Evolutionary conservation across 2,888 invertebrate genomes (phyloP).

Genomic region (Urechis unicinctus): DNA sequence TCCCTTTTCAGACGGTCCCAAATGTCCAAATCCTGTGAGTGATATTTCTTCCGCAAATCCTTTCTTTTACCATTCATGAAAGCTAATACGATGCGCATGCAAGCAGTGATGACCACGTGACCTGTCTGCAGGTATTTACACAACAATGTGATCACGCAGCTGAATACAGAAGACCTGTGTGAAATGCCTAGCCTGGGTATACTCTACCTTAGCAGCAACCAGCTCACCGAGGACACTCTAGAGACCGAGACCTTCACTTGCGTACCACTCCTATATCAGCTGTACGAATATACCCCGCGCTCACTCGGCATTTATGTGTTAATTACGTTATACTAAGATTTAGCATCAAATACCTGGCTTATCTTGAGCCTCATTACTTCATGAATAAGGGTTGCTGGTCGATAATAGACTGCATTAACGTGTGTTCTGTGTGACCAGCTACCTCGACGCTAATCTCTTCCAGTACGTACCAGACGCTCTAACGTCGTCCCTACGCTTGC

Average conservation of each 20-base stretch:
- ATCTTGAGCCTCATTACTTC: too few species aligned
- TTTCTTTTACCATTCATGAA: too few species aligned
- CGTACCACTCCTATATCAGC: too few species aligned
- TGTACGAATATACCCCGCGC: not conserved
- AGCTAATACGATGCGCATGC: too few species aligned
- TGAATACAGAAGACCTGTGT: not conserved
- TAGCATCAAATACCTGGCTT: too few species aligned
- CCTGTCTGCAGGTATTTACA: not conserved
- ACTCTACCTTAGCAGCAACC: not conserved
- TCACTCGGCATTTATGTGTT: not conserved
- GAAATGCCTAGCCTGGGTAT: not conserved
- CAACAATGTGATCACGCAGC: not conserved
- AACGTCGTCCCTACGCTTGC: slow-evolving; percentile 1
- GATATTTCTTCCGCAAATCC: too few species aligned
- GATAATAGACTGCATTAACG: too few species aligned
- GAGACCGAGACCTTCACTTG: not conserved
- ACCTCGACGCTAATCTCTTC: slow-evolving; percentile 3
- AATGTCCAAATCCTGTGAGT: not conserved
- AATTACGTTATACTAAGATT: not conserved
- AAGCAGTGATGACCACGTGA: too few species aligned
- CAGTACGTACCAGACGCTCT: slow-evolving; percentile 13
- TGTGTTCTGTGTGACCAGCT: too few species aligned
- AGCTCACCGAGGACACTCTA: not conserved
- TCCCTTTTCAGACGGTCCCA: not conserved
- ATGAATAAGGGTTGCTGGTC: too few species aligned